These are phyloP conservation scores for Oryzias woworae DNA, from an alignment of 2,113 vertebrate genomes.

Conservation along the genomic window DNA sequence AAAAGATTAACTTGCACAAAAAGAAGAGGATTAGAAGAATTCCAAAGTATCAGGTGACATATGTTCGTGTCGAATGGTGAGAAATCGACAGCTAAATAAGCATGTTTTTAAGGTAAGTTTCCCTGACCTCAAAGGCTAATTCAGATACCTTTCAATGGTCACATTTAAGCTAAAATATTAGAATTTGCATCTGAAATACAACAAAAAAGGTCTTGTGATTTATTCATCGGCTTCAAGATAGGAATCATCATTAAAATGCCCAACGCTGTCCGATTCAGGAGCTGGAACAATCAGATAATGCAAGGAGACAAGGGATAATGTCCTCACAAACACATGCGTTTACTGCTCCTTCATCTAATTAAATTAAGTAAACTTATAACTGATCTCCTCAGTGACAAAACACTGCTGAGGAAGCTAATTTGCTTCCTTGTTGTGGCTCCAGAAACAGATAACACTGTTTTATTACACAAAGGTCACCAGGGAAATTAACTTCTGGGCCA, in stretches of 20 bases:
- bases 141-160: background rate
- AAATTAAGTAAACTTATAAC: constrained; percentile 91
- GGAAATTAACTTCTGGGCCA: constrained; percentile 94
- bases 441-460: constrained; percentile 88
- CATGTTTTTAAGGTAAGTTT: constrained; percentile 36
- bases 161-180: background rate
- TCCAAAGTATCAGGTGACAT: constrained; percentile 75
- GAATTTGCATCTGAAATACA: constrained; percentile 1
- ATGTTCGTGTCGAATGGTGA: constrained; percentile 77
- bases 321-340: constrained; percentile 72
- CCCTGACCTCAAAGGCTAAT: constrained; percentile 11
- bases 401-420: constrained; percentile 85
- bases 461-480: constrained; percentile 90
- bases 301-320: constrained; percentile 68
- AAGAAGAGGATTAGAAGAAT: constrained; percentile 77
- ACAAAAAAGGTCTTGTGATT: constrained; percentile 1
- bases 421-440: constrained; percentile 83
- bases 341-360: constrained; percentile 84
- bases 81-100: constrained; percentile 69
- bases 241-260: constrained; percentile 57
- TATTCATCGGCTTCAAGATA: constrained; percentile 31
- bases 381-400: constrained; percentile 83
- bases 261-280: constrained; percentile 55
- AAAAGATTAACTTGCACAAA: constrained; percentile 36
- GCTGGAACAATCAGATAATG: constrained; percentile 70